phyloP scores from a whole-genome alignment of 2,888 invertebrate genomes.

The Eupithecia centaureata region DNA sequence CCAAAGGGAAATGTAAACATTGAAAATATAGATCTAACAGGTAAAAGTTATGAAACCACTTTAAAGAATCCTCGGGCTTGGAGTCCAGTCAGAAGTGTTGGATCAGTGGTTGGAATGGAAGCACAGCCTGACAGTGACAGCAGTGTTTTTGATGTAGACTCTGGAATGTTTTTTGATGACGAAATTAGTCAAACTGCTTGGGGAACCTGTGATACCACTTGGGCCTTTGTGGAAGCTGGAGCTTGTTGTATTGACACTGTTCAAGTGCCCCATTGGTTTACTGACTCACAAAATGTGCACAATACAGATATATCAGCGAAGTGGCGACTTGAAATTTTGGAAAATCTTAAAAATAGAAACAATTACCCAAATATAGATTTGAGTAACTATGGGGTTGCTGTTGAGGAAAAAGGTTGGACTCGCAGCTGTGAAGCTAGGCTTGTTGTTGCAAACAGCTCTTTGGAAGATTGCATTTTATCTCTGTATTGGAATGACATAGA shows the following conservation, averaged over 20 bases:
- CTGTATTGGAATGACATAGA: constrained; percentile 91
- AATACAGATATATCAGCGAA: constrained; percentile 87
- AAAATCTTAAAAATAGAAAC: constrained; percentile 86
- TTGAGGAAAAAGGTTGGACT: constrained; percentile 94
- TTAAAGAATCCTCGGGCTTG: constrained; percentile 92
- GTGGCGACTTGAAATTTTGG: constrained; percentile 90
- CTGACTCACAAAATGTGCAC: constrained; percentile 83
- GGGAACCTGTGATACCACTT: constrained; percentile 91
- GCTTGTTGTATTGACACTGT: constrained; percentile 90
- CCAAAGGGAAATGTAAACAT: constrained; percentile 66
- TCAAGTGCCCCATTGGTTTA: constrained; percentile 91
- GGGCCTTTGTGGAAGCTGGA: constrained; percentile 92
- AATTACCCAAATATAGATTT: constrained; percentile 77
- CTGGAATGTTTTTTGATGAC: constrained; percentile 91
- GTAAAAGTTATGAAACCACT: constrained; percentile 88
- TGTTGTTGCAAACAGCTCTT: constrained; percentile 79
- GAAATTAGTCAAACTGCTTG: constrained; percentile 89
- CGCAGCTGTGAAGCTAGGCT: constrained; percentile 92
- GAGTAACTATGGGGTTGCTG: constrained; percentile 88
- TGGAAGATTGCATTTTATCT: constrained; percentile 91
- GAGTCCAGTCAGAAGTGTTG: constrained; percentile 95
- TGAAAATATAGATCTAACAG: constrained; percentile 82
- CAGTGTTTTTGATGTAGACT: constrained; percentile 91
- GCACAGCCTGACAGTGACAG: constrained; percentile 94
- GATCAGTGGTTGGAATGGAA: constrained; percentile 92